These are phyloP conservation scores for Lycocorax pyrrhopterus DNA, from an alignment of 2,113 vertebrate genomes.

Conservation along the genomic window DNA sequence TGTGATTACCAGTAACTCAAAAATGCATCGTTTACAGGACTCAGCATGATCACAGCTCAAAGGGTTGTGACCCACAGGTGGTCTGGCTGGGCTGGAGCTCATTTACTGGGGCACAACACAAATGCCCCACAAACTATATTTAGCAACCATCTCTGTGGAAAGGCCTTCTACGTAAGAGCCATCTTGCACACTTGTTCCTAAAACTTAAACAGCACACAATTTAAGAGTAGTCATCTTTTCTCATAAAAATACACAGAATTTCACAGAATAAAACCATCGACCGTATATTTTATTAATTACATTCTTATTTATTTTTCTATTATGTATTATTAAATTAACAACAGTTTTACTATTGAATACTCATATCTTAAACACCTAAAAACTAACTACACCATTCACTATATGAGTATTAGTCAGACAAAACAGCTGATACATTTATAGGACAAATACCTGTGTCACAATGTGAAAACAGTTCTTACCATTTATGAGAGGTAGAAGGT, in stretches of 20 bases:
- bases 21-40: neutral
- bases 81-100: neutral
- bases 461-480: constrained; percentile 10
- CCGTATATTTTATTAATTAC: neutral
- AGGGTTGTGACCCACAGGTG: neutral
- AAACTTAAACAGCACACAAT: neutral
- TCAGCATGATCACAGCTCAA: neutral
- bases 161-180: neutral
- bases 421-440: neutral
- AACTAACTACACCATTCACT: neutral
- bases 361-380: neutral
- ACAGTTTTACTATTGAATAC: neutral
- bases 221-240: neutral
- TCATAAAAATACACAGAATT: neutral
- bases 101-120: neutral
- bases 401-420: neutral
- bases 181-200: neutral
- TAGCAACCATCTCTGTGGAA: neutral
- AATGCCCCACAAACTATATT: neutral
- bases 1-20: neutral
- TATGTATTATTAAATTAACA: neutral
- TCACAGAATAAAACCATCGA: neutral
- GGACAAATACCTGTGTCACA: neutral
- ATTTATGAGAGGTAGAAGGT: neutral
- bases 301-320: neutral